Evolutionary conservation across 1,140 invertebrate genomes (phyloP).

Genomic region (Mylabris phalerata): DNA sequence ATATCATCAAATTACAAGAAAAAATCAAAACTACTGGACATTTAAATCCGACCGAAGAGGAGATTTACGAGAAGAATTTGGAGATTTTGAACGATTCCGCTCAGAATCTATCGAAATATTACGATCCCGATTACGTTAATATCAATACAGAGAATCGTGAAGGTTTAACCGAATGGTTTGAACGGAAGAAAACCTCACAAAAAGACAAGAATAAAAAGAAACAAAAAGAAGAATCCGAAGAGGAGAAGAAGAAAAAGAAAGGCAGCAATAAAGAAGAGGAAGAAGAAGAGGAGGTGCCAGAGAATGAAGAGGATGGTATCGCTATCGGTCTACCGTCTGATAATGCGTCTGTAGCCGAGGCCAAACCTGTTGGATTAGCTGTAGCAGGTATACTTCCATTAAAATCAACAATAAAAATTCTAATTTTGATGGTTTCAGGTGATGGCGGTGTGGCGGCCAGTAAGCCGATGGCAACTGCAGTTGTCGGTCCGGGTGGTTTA

Average conservation of each 20-base stretch:
- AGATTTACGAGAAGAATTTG: slow-evolving; percentile 43
- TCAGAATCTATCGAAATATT: slow-evolving; percentile 42
- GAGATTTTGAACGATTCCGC: slow-evolving; percentile 43
- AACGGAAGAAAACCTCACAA: slow-evolving; percentile 20
- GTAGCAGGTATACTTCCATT: slow-evolving; percentile 40
- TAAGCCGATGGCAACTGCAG: slow-evolving; percentile 58
- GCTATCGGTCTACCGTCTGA: slow-evolving; percentile 47
- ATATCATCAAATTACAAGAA: slow-evolving; percentile 47
- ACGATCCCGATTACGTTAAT: slow-evolving; percentile 27
- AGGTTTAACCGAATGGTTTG: slow-evolving; percentile 36
- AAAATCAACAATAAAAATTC: not conserved
- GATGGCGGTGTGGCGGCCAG: slow-evolving; percentile 60
- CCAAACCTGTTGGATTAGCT: slow-evolving; percentile 58
- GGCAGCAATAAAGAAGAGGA: slow-evolving; percentile 38
- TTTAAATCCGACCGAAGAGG: slow-evolving; percentile 43
- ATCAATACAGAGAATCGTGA: slow-evolving; percentile 29
- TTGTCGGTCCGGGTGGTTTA: slow-evolving; percentile 57
- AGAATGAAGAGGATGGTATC: slow-evolving; percentile 43
- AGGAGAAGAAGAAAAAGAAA: slow-evolving; percentile 34
- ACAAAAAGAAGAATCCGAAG: slow-evolving; percentile 34
- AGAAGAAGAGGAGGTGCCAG: slow-evolving; percentile 44
- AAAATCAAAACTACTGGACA: slow-evolving; percentile 43
- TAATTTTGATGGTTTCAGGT: slow-evolving; percentile 35
- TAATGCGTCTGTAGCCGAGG: slow-evolving; percentile 58
- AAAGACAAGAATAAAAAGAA: slow-evolving; percentile 22